Conservation (phyloP, 2,113 vertebrate genomes). For the Ceyx cyanopectus region DNA sequence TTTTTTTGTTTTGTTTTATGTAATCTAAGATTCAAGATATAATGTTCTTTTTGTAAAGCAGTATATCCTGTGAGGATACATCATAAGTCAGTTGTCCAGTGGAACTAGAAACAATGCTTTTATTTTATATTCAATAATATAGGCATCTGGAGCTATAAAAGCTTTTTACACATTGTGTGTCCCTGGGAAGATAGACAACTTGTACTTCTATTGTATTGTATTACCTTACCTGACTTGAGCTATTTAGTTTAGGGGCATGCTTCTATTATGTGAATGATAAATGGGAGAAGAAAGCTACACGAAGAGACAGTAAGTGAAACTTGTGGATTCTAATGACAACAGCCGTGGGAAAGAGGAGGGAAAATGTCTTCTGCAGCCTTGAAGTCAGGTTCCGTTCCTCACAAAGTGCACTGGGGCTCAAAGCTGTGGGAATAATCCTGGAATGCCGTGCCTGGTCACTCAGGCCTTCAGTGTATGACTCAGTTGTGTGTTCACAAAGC, state of each 20-base stretch:
- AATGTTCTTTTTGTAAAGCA: neutral
- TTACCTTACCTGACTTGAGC: neutral
- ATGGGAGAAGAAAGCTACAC: neutral
- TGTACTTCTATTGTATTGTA: neutral
- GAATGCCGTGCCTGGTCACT: neutral
- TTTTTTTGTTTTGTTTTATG: neutral
- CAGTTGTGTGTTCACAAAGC: neutral
- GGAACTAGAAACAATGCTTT: neutral
- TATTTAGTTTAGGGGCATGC: neutral
- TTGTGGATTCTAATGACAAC: neutral
- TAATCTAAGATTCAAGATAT: neutral
- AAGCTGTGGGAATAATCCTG: neutral
- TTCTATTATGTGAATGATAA: neutral
- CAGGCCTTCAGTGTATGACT: neutral
- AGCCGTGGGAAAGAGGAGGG: neutral
- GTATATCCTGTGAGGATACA: neutral
- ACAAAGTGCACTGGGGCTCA: accelerated
- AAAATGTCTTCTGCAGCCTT: neutral
- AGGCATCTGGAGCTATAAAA: neutral
- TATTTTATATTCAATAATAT: neutral
- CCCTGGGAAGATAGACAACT: neutral
- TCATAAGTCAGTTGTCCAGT: neutral
- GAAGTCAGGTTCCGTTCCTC: neutral
- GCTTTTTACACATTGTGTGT: neutral
- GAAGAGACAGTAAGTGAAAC: neutral